phyloP scores from a whole-genome alignment of 2,113 vertebrate species.

The Entomyzon cyanotis region DNA sequence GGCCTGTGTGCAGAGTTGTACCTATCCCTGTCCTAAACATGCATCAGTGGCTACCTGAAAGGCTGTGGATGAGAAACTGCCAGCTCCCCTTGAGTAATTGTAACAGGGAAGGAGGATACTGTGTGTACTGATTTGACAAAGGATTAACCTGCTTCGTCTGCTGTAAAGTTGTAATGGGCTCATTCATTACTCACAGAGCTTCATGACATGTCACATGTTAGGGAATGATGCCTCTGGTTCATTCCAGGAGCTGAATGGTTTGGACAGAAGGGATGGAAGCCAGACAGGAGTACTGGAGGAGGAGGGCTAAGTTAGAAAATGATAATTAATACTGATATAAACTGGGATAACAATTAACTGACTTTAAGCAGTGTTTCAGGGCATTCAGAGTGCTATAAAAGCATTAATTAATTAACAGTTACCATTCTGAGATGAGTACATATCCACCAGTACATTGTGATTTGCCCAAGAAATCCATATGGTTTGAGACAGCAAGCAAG shows the following conservation, averaged over 20 bases:
- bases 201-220: not conserved
- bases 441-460: not conserved
- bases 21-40: constrained; percentile 41
- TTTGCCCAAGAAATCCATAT: not conserved
- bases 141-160: constrained; percentile 59
- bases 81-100: constrained; percentile 56
- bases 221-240: not conserved
- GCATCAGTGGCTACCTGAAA: constrained; percentile 58
- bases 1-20: not conserved
- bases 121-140: constrained; percentile 57
- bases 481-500: not conserved
- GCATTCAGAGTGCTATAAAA: not conserved
- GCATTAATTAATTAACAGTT: not conserved
- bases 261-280: not conserved
- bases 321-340: not conserved
- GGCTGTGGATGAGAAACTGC: constrained; percentile 61
- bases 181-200: constrained; percentile 64
- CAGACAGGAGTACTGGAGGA: not conserved
- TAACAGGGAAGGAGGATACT: constrained; percentile 66
- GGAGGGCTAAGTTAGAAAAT: not conserved
- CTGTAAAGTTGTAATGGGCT: constrained; percentile 64
- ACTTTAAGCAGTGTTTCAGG: not conserved
- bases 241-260: not conserved
- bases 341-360: not conserved
- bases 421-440: not conserved